A percentile compares a stretch with the other conserved stretches of the same genome.
phyloP scores from a whole-genome alignment of 2,888 invertebrate genomes.

The Cartodere bifasciata region DNA sequence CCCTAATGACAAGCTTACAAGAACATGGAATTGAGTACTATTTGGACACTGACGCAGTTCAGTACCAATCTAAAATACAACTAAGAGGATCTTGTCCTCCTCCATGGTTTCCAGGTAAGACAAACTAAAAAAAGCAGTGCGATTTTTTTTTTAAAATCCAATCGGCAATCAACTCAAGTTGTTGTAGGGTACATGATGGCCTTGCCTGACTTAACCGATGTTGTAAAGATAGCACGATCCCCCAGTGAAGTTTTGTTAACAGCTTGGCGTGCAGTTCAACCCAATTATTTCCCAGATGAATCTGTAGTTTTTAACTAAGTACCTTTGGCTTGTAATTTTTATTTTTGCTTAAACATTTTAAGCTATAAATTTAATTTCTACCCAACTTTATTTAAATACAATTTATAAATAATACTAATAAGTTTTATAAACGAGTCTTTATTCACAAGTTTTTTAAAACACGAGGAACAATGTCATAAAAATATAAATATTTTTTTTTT shows the following conservation, averaged over 20 bases:
- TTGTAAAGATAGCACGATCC: constrained; percentile 24
- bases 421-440: too few species aligned
- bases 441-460: too few species aligned
- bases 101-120: constrained; percentile 30
- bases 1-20: constrained; percentile 17
- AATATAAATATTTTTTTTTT: too few species aligned
- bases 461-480: too few species aligned
- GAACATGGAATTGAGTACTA: constrained; percentile 28
- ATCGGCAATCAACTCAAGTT: constrained; percentile 5
- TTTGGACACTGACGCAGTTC: constrained; percentile 26
- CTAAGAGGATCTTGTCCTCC: constrained; percentile 29
- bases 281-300: constrained; percentile 28
- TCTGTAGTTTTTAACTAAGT: constrained; percentile 14
- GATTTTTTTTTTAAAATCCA: constrained; percentile 1
- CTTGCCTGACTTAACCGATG: constrained; percentile 27
- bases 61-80: constrained; percentile 28
- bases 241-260: constrained; percentile 28
- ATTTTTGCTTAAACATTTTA: too few species aligned
- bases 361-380: too few species aligned
- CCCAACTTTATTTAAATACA: too few species aligned
- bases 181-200: constrained; percentile 29
- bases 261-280: constrained; percentile 30
- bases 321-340: too few species aligned
- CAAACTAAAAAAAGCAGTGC: not conserved
- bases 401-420: too few species aligned